Evolutionary conservation across 2,888 invertebrate species (phyloP).

Genomic region (Serrognathus titanus): DNA sequence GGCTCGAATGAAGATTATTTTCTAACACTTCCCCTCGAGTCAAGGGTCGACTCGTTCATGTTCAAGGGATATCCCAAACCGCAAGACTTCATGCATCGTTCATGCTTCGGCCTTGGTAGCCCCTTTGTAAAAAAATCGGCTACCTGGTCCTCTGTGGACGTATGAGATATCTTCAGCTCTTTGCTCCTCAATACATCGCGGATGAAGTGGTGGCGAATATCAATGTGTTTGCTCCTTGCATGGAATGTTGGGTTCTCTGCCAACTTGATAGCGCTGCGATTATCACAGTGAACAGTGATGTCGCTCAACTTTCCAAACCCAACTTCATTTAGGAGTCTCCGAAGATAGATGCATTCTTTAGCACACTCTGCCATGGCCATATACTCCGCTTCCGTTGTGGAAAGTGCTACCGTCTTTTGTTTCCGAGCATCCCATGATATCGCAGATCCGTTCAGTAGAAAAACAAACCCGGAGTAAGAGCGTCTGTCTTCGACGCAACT

Average conservation of each 20-base stretch:
- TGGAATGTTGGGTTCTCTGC: slow-evolving; percentile 18
- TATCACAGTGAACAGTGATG: slow-evolving; percentile 1
- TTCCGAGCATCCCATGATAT: too few species aligned
- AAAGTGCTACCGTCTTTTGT: too few species aligned
- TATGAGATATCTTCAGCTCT: slow-evolving; percentile 3
- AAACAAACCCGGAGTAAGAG: too few species aligned
- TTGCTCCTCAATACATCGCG: not conserved
- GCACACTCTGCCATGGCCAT: not conserved
- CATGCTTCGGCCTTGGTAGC: slow-evolving; percentile 7
- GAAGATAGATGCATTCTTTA: slow-evolving; percentile 15
- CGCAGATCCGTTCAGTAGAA: too few species aligned
- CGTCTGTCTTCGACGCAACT: too few species aligned
- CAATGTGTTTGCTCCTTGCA: slow-evolving; percentile 20
- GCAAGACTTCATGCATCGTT: too few species aligned
- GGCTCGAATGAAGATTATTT: too few species aligned
- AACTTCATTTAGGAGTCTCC: slow-evolving; percentile 8
- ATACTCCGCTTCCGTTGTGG: too few species aligned
- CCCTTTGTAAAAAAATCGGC: slow-evolving; percentile 13
- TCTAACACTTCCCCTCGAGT: too few species aligned
- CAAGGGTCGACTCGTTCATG: too few species aligned
- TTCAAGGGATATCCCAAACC: too few species aligned
- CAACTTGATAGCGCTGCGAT: slow-evolving; percentile 10
- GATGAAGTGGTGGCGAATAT: slow-evolving; percentile 15
- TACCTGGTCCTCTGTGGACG: slow-evolving; percentile 10
- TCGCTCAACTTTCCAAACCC: not conserved